Percentiles rank a stretch among this genome's conserved stretches.
Evolutionary conservation across 2,888 invertebrate species (phyloP).

Genomic region (Orthosia cruda): DNA sequence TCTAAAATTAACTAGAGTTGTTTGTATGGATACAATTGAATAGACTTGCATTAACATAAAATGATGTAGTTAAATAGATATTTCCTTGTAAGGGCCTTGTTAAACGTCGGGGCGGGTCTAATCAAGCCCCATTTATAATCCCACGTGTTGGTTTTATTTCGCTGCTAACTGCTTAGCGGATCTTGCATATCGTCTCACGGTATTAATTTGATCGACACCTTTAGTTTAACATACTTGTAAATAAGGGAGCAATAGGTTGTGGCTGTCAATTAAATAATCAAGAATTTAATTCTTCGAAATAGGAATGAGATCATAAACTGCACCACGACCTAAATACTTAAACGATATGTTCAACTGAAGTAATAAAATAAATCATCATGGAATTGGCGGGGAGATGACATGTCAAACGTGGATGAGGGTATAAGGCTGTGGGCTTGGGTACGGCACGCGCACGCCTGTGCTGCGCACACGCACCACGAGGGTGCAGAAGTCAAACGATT

Average conservation of each 20-base stretch:
- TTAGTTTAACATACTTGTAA: slow-evolving; percentile 7
- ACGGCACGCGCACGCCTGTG: slow-evolving; percentile 58
- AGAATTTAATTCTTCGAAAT: slow-evolving; percentile 50
- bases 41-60: slow-evolving; percentile 69
- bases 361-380: slow-evolving; percentile 72
- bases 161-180: slow-evolving; percentile 22
- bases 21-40: slow-evolving; percentile 63
- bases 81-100: slow-evolving; percentile 65
- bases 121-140: slow-evolving; percentile 56
- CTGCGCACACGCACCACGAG: slow-evolving; percentile 64
- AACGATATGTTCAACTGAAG: slow-evolving; percentile 52
- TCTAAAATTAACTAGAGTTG: slow-evolving; percentile 48
- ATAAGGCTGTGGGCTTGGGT: slow-evolving; percentile 44
- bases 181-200: slow-evolving; percentile 25
- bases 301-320: slow-evolving; percentile 54
- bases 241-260: slow-evolving; percentile 10
- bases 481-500: slow-evolving; percentile 85
- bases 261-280: slow-evolving; percentile 30
- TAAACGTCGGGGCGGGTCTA: slow-evolving; percentile 44
- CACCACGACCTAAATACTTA: slow-evolving; percentile 55
- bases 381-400: slow-evolving; percentile 71
- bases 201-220: slow-evolving; percentile 22
- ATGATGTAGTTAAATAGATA: slow-evolving; percentile 66
- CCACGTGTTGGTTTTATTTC: slow-evolving; percentile 52
- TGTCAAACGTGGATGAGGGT: slow-evolving; percentile 75